Base-by-base conservation (phyloP, 2,797 vertebrate species). In the Gymnoscopelus microlampas region DNA sequence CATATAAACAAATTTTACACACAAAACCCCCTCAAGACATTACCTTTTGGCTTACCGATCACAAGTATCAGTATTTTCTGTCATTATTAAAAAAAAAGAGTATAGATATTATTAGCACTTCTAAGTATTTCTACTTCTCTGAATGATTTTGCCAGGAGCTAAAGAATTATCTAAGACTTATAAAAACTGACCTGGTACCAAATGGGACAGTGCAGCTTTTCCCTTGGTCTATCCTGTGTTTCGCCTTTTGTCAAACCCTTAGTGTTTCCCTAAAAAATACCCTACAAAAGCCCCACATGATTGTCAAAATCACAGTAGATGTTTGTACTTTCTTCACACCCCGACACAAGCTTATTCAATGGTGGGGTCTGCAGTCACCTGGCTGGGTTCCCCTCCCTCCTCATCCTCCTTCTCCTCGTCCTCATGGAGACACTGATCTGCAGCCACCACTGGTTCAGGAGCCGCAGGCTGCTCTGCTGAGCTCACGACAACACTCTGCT, bases 321-420 rank as follows among this genome's bases (percentile, higher is more conserved):
- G 39, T 61, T 19, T 51, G n/a, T 54, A 32, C 60, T 64, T 60
- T 60, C 24, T 75, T 57, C 39, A 2, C 47, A 29, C 58, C 71
- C 60, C 68, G 74, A 71, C 10, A 2, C 3, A 5, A 78, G 72
- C 76, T 82, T 79, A 92, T 60, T 88, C 73, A 2, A 68, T 64
- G 55, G 56, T 23, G 0, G 39, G 3, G 54, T 71, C 69, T 51
- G 26, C 14, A 15, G 29, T 19, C 6, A 19, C 59, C n/a, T 82
- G 58, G 3, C 79, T 24, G 51, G 26, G 32, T 66, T 53, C 5
- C 58, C 32, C 32, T 32, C 32, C 54, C 8, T 44, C 26, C 23
- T 51, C 44, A 44, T 35, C 48, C 8, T 84, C 78, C 26, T 83
- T 73, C 15, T 71, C 73, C 0, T 72, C 19, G 0, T 69, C 58